These are phyloP conservation scores for Pelecanoides urinatrix DNA, from an alignment of 2,113 vertebrate genomes.

Conservation along the genomic window DNA sequence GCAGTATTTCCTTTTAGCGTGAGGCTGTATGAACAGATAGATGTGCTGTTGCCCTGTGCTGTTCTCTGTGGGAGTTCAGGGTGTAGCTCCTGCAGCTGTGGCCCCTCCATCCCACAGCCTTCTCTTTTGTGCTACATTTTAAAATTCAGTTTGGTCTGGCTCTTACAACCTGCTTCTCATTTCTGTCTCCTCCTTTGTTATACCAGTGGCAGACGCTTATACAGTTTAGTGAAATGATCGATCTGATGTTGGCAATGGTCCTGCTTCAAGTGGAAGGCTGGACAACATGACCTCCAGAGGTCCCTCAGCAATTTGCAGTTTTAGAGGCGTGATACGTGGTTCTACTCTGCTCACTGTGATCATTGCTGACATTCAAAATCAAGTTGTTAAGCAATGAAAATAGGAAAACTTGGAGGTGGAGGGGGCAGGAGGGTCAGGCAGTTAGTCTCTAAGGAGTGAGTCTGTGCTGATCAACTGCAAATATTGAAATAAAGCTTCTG, in stretches of 20 bases:
- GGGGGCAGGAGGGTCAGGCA: background rate
- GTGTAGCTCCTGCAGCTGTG: background rate
- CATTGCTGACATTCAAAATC: background rate
- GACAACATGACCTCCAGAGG: background rate
- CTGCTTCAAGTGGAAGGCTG: background rate
- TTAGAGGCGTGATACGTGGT: rapidly evolving
- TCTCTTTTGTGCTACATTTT: background rate
- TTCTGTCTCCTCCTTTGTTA: background rate
- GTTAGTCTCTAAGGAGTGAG: background rate
- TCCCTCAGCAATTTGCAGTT: background rate
- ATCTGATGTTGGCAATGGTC: background rate
- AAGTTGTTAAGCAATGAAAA: background rate
- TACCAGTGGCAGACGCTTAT: rapidly evolving
- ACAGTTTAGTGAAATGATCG: background rate
- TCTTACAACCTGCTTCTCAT: background rate
- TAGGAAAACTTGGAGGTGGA: background rate
- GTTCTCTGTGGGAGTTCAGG: background rate
- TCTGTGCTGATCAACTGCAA: background rate
- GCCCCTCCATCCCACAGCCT: background rate
- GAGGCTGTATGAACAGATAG: too few relatives aligned
- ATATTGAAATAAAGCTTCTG: background rate
- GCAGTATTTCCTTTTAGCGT: background rate
- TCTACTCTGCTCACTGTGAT: background rate
- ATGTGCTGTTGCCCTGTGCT: background rate
- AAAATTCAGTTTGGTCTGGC: background rate